These are phyloP conservation scores for Chlamydotis undulata DNA, from an alignment of 2,113 vertebrate genomes.

Conservation along the genomic window DNA sequence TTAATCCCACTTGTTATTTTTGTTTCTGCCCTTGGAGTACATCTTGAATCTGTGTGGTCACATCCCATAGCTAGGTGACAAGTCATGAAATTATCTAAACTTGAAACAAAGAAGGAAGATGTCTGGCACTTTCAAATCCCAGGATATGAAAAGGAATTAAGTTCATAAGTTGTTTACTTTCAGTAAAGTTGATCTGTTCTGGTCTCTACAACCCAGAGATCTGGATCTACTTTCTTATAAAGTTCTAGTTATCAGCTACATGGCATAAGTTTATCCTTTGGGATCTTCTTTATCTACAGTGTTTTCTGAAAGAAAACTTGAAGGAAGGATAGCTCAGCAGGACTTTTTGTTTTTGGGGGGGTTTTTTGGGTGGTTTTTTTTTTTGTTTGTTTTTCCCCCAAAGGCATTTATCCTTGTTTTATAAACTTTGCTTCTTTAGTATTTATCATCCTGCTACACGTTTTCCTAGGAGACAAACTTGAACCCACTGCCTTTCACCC, in stretches of 20 bases:
- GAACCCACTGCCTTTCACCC: not conserved
- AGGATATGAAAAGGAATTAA: not conserved
- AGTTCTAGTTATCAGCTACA: not conserved
- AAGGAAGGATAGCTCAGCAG: not conserved
- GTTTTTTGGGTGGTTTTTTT: no score
- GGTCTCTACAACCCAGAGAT: not conserved
- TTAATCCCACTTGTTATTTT: not conserved
- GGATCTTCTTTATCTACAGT: not conserved
- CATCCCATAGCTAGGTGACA: not conserved
- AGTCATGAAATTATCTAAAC: not conserved
- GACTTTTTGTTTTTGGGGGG: no score
- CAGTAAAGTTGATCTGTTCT: not conserved
- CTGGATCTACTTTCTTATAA: not conserved
- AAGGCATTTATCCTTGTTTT: not conserved
- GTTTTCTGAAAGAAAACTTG: not conserved
- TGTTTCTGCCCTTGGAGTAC: not conserved
- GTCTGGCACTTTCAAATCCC: not conserved
- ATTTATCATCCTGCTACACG: not conserved
- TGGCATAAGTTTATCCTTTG: not conserved
- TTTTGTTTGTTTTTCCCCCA: no score
- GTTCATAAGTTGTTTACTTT: not conserved
- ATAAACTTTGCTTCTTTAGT: not conserved
- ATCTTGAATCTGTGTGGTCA: not conserved
- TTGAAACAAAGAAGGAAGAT: not conserved
- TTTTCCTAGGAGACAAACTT: not conserved